A percentile compares a stretch with the other conserved stretches of the same genome.
phyloP scores from a whole-genome alignment of 2,888 invertebrate genomes.

The Torymus aiolomorphi region DNA sequence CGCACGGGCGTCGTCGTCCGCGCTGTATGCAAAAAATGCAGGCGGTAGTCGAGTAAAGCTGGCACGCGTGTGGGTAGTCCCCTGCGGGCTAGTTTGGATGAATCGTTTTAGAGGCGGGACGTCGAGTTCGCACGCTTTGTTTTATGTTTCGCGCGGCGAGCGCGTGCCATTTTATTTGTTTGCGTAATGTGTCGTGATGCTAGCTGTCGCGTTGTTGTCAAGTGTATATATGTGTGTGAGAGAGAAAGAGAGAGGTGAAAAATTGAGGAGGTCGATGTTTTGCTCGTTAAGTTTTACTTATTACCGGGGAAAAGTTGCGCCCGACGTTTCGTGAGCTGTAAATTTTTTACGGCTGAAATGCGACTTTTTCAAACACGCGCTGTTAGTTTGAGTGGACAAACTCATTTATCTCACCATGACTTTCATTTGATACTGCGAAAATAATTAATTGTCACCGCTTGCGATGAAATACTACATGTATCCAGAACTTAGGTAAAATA shows the following conservation, averaged over 20 bases:
- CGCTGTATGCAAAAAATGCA: not conserved
- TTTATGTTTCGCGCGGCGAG: slow-evolving; percentile 20
- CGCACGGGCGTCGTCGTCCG: too few species aligned
- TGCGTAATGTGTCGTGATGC: slow-evolving; percentile 4
- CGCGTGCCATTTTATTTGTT: slow-evolving; percentile 4
- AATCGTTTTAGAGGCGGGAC: slow-evolving; percentile 12
- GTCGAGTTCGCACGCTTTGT: not conserved
- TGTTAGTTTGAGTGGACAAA: slow-evolving; percentile 7
- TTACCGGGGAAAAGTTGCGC: not conserved
- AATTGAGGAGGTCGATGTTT: slow-evolving; percentile 29
- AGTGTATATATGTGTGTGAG: too few species aligned
- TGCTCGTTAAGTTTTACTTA: slow-evolving; percentile 42
- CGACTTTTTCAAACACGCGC: slow-evolving; percentile 1
- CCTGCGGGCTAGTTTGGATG: slow-evolving; percentile 11
- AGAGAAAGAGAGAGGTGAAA: slow-evolving; percentile 2
- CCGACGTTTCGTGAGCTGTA: not conserved
- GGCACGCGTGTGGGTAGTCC: not conserved
- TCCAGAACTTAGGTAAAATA: too few species aligned
- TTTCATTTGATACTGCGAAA: too few species aligned
- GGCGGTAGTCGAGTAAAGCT: not conserved
- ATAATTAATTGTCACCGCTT: too few species aligned
- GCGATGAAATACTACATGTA: too few species aligned
- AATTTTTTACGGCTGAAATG: slow-evolving; percentile 28
- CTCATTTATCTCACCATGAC: not conserved
- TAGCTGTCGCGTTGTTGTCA: too few species aligned